Evolutionary conservation across 2,888 invertebrate species (phyloP).

Genomic region (Magallana nippona): DNA sequence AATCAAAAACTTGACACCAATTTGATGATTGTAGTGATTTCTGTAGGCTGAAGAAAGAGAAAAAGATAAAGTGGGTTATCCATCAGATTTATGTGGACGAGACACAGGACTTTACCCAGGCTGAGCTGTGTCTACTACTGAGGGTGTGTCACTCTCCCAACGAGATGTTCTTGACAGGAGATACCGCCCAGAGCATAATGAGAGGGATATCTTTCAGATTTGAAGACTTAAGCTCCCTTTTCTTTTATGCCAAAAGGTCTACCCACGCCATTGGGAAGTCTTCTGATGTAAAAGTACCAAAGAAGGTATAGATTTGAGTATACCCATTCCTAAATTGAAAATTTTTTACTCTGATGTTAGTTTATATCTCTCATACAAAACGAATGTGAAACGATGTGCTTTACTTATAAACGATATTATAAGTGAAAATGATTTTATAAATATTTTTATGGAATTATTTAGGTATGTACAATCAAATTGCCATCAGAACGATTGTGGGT

Average conservation of each 20-base stretch:
- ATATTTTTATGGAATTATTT: too few relatives aligned
- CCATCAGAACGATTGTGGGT: too few relatives aligned
- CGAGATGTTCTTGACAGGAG: slow-evolving; percentile 74
- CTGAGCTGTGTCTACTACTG: slow-evolving; percentile 72
- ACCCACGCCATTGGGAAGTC: slow-evolving; percentile 60
- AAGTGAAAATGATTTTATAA: too few relatives aligned
- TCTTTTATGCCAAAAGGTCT: slow-evolving; percentile 66
- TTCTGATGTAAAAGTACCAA: slow-evolving; percentile 59
- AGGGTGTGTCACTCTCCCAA: slow-evolving; percentile 71
- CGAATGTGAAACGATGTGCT: too few relatives aligned
- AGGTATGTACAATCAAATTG: too few relatives aligned
- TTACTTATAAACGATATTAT: too few relatives aligned
- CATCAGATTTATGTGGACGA: slow-evolving; percentile 75
- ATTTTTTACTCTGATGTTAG: too few relatives aligned
- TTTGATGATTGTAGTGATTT: background rate
- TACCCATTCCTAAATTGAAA: too few relatives aligned
- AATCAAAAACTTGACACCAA: too few relatives aligned
- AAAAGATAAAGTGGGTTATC: slow-evolving; percentile 55
- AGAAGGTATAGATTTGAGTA: slow-evolving; percentile 47
- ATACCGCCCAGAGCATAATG: slow-evolving; percentile 77
- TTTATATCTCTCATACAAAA: too few relatives aligned
- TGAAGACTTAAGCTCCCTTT: slow-evolving; percentile 71
- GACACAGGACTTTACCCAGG: slow-evolving; percentile 76
- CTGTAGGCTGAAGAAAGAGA: slow-evolving; percentile 49
- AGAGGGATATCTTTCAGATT: slow-evolving; percentile 75